phyloP scores from a whole-genome alignment of 2,888 invertebrate genomes.

The Chrysina gloriosa region DNA sequence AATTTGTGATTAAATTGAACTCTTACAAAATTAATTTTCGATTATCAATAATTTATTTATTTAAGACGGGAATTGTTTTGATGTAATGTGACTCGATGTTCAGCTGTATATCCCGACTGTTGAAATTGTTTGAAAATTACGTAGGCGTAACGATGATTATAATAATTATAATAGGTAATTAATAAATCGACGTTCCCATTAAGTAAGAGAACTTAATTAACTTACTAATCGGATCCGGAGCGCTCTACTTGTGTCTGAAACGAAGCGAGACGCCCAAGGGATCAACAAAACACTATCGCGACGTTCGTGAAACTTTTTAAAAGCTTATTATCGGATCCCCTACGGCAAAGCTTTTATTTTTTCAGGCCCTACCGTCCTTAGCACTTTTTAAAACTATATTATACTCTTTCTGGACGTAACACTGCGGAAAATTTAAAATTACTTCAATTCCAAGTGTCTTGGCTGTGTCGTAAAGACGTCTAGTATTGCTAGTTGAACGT shows the following conservation, averaged over 20 bases:
- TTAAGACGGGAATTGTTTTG: background rate
- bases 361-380: conserved; percentile 57
- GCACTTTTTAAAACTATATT: conserved; percentile 65
- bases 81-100: background rate
- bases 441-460: conserved; percentile 11
- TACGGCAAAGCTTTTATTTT: conserved; percentile 56
- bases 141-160: conserved; percentile 24
- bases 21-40: no score
- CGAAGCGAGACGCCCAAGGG: conserved; percentile 54
- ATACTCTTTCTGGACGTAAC: conserved; percentile 55
- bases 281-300: conserved; percentile 63
- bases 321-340: conserved; percentile 65
- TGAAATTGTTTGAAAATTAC: background rate
- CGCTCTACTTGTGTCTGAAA: conserved; percentile 49
- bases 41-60: no score
- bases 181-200: conserved; percentile 65
- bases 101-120: background rate
- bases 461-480: background rate
- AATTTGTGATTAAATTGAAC: no score
- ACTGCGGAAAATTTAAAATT: conserved; percentile 14
- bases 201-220: conserved; percentile 65
- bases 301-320: conserved; percentile 63
- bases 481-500: no score
- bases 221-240: conserved; percentile 64
- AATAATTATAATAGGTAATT: conserved; percentile 63